A percentile compares a stretch with the other conserved stretches of the same genome.
Evolutionary conservation across 2,797 vertebrate genomes (phyloP).

Genomic region (Agapornis canus): DNA sequence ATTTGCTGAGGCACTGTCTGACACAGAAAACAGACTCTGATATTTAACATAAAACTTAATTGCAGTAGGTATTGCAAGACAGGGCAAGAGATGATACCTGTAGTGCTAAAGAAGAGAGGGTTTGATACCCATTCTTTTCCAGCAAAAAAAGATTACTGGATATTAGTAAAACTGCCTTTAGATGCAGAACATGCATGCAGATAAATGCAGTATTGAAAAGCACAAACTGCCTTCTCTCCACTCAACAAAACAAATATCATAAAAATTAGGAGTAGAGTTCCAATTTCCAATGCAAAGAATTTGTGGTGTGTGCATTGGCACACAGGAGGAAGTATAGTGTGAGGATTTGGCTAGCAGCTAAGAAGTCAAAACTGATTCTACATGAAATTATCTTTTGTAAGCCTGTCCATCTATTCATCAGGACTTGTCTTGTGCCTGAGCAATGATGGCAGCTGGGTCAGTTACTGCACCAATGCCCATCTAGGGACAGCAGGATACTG

Average conservation of each 20-base stretch:
- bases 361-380: neutral
- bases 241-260: neutral
- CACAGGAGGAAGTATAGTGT: neutral
- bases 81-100: neutral
- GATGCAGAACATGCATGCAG: neutral
- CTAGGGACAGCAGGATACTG: neutral
- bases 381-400: neutral
- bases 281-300: neutral
- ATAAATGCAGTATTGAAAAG: neutral
- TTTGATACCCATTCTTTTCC: neutral
- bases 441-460: neutral
- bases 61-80: neutral
- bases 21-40: neutral
- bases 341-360: neutral
- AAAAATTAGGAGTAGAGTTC: neutral
- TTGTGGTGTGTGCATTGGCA: neutral
- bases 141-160: neutral
- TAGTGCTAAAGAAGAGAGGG: neutral
- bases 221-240: neutral
- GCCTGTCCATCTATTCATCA: neutral
- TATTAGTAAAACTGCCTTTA: neutral
- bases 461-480: neutral
- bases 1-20: constrained; percentile 26
- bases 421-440: neutral
- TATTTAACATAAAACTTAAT: neutral